Conservation (phyloP, 1,140 invertebrate genomes). For the Rhagoletis pomonella region DNA sequence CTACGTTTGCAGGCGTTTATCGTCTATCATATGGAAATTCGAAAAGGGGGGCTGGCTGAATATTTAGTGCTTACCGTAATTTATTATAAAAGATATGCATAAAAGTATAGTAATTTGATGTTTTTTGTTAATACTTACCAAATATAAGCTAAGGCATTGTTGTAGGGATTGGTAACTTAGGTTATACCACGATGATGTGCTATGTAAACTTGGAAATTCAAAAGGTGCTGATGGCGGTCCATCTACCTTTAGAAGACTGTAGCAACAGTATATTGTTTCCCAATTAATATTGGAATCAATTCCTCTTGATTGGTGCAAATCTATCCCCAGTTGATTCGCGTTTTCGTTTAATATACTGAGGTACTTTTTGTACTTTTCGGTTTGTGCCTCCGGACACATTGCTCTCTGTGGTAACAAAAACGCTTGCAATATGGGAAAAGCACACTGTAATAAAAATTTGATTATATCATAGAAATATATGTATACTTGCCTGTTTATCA, state of each 20-base stretch:
- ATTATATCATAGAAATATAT: background rate
- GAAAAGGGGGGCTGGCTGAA: too few species aligned
- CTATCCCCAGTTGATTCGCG: background rate
- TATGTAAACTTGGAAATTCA: constrained; percentile 47
- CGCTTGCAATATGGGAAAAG: constrained; percentile 48
- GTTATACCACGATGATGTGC: constrained; percentile 42
- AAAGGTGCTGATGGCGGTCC: background rate
- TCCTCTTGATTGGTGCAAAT: constrained; percentile 12
- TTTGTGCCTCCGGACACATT: constrained; percentile 42
- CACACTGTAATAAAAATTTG: background rate
- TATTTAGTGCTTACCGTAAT: too few species aligned
- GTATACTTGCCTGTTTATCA: too few species aligned
- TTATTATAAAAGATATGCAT: too few species aligned
- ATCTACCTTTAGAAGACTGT: constrained; percentile 53
- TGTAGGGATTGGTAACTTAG: constrained; percentile 37
- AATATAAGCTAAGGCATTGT: constrained; percentile 50
- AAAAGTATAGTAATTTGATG: too few species aligned
- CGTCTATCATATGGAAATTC: too few species aligned
- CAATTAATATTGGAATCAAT: constrained; percentile 27
- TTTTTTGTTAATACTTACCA: constrained; percentile 32
- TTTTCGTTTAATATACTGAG: constrained; percentile 32
- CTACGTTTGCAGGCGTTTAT: too few species aligned
- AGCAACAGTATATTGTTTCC: constrained; percentile 37
- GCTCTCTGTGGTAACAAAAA: constrained; percentile 31
- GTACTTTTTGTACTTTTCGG: constrained; percentile 46